phyloP scores from a whole-genome alignment of 2,797 vertebrate species.

The Malacoctenus gilli region DNA sequence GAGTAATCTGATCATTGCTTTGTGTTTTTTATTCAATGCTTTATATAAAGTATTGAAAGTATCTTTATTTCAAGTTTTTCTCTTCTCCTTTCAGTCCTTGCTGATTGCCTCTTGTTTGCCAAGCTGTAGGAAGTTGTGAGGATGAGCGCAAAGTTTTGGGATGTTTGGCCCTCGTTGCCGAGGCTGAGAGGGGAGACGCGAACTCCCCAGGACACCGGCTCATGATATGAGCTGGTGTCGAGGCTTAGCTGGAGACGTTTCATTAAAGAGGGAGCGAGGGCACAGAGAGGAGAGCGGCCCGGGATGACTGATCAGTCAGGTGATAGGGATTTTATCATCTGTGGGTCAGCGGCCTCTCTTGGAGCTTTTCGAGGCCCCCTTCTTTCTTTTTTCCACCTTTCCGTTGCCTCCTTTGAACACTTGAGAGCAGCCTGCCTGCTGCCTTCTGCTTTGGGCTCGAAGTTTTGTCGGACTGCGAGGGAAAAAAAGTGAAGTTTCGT shows the following conservation, averaged over 20 bases:
- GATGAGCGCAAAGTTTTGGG: too few species aligned
- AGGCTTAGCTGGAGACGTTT: constrained; percentile 51
- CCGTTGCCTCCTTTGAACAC: constrained; percentile 15
- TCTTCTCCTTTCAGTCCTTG: too few species aligned
- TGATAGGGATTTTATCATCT: constrained; percentile 75
- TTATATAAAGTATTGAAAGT: too few species aligned
- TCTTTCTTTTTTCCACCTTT: too few species aligned
- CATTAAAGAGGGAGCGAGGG: constrained; percentile 46
- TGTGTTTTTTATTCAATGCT: too few species aligned
- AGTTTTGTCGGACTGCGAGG: constrained; percentile 1
- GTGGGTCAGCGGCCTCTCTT: constrained; percentile 63
- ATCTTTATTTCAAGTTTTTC: too few species aligned
- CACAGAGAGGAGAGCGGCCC: constrained; percentile 32
- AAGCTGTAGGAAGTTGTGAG: too few species aligned
- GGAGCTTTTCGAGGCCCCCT: constrained; percentile 28
- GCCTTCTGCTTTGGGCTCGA: constrained; percentile 2
- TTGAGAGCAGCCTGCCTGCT: constrained; percentile 21
- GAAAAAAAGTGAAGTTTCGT: constrained; percentile 6
- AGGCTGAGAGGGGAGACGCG: constrained; percentile 32
- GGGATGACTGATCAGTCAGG: constrained; percentile 71
- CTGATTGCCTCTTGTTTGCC: too few species aligned
- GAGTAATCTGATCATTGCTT: too few species aligned
- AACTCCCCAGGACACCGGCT: constrained; percentile 20
- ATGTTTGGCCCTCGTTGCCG: constrained; percentile 35
- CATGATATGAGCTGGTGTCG: constrained; percentile 44